phyloP scores from a whole-genome alignment of 37 sponge, comb jelly and placozoan species.

The Cladorhizidae sp. region DNA sequence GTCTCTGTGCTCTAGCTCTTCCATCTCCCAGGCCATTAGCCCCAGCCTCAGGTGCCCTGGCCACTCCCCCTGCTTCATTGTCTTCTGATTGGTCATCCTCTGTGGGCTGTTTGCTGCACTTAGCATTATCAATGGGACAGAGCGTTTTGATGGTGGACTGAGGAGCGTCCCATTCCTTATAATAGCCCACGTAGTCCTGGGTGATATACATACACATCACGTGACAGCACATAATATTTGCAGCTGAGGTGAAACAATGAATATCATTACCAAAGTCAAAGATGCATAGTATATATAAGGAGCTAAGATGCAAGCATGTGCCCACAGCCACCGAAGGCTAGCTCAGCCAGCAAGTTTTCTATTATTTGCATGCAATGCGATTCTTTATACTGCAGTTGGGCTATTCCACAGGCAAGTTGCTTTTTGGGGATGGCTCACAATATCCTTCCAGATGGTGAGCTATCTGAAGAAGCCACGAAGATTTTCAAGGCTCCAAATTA shows the following conservation, averaged over 20 bases:
- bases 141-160: constrained; percentile 24
- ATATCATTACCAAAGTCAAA: background rate
- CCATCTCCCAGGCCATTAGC: background rate
- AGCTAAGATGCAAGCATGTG: too few relatives aligned
- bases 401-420: too few relatives aligned
- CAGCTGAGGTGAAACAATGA: background rate
- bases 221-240: background rate
- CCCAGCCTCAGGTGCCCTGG: background rate
- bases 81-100: background rate
- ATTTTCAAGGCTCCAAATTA: too few relatives aligned
- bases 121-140: constrained; percentile 39
- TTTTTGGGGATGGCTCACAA: too few relatives aligned
- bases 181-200: constrained; percentile 37
- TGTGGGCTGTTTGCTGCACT: background rate
- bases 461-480: too few relatives aligned
- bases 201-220: too few relatives aligned
- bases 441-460: too few relatives aligned
- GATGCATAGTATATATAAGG: too few relatives aligned
- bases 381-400: too few relatives aligned
- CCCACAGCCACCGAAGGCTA: too few relatives aligned
- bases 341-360: too few relatives aligned
- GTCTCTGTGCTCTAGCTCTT: background rate
- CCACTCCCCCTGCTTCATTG: constrained; percentile 3
- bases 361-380: too few relatives aligned
- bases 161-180: constrained; percentile 39